phyloP scores from a whole-genome alignment of 1,140 invertebrate species.

The Neuroterus valhalla region DNA sequence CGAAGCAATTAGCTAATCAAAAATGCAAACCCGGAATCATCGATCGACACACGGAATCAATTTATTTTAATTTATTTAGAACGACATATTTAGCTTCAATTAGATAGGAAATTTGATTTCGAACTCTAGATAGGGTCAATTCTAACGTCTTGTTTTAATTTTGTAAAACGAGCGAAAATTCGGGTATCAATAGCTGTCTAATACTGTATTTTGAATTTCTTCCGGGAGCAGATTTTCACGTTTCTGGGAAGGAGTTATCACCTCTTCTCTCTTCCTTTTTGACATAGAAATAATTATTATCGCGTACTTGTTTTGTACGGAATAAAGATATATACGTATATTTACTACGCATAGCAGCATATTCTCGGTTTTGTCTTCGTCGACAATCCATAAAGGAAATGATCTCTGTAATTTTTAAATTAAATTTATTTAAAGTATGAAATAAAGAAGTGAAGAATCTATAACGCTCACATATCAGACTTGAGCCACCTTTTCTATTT shows the following conservation, averaged over 20 bases:
- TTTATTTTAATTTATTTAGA: conserved; percentile 66
- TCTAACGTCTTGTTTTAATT: conserved; percentile 69
- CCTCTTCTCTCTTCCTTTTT: conserved; percentile 19
- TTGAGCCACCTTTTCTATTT: conserved; percentile 64
- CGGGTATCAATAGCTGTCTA: conserved; percentile 62
- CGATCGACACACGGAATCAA: conserved; percentile 52
- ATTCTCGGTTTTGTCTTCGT: conserved; percentile 64
- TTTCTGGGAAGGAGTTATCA: conserved; percentile 33
- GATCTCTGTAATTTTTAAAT: conserved; percentile 75
- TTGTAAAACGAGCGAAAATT: conserved; percentile 69
- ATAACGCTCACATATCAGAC: conserved; percentile 68
- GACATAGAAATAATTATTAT: conserved; percentile 35
- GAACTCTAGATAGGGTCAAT: conserved; percentile 71
- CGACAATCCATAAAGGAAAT: conserved; percentile 69
- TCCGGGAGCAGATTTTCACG: conserved; percentile 45
- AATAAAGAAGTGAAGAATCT: conserved; percentile 68
- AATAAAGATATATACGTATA: conserved; percentile 51
- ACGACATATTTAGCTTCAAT: conserved; percentile 65
- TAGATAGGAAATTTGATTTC: conserved; percentile 74
- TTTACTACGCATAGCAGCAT: conserved; percentile 55
- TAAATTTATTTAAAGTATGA: conserved; percentile 70
- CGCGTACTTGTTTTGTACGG: conserved; percentile 49
- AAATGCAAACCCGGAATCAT: conserved; percentile 48
- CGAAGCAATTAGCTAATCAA: conserved; percentile 43
- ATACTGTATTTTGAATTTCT: conserved; percentile 53